These are phyloP conservation scores for Pandemis corylana DNA, from an alignment of 2,888 invertebrate species.

Conservation along the genomic window DNA sequence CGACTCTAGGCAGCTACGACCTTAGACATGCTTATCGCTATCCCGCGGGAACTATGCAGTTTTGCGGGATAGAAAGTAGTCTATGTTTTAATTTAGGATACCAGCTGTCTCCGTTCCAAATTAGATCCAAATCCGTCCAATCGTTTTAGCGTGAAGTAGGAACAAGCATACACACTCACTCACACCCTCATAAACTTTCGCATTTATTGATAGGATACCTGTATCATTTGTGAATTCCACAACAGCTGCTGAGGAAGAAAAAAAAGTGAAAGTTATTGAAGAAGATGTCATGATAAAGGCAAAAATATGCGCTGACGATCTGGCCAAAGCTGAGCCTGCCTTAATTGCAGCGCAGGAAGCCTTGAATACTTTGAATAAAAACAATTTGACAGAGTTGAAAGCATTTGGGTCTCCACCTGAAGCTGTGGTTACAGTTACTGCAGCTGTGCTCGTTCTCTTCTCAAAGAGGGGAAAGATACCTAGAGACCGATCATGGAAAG, in stretches of 20 bases:
- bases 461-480: slow-evolving; percentile 93
- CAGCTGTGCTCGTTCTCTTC: slow-evolving; percentile 95
- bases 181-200: too few species aligned
- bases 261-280: slow-evolving; percentile 95
- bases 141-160: too few species aligned
- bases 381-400: slow-evolving; percentile 96
- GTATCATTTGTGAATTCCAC: not conserved
- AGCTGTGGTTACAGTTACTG: slow-evolving; percentile 93
- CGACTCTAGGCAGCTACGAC: too few species aligned
- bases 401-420: slow-evolving; percentile 96
- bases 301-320: slow-evolving; percentile 94
- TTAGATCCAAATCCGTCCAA: too few species aligned
- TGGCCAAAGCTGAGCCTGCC: slow-evolving; percentile 96
- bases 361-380: slow-evolving; percentile 96
- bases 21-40: too few species aligned
- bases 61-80: too few species aligned
- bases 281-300: slow-evolving; percentile 94
- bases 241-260: slow-evolving; percentile 92
- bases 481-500: slow-evolving; percentile 97
- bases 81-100: too few species aligned
- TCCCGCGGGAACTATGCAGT: too few species aligned
- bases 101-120: too few species aligned
- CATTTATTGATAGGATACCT: not conserved
- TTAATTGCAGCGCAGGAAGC: slow-evolving; percentile 95
- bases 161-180: too few species aligned